Evolutionary conservation across 2,113 vertebrate species (phyloP).

Genomic region (Uria lomvia): DNA sequence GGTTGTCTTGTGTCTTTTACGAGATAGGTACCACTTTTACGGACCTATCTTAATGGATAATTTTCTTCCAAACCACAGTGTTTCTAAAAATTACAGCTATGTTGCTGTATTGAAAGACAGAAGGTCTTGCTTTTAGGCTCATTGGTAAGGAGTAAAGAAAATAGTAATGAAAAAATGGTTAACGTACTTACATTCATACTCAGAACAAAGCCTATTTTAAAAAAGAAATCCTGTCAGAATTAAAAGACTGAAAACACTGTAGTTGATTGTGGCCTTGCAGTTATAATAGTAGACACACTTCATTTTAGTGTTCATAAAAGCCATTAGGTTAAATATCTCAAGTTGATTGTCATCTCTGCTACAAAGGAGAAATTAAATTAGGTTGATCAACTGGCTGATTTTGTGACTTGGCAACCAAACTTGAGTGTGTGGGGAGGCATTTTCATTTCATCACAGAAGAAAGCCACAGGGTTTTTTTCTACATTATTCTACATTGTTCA

Average conservation of each 20-base stretch:
- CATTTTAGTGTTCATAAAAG: background rate
- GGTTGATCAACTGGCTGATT: background rate
- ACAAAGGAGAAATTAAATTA: background rate
- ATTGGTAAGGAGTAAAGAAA: background rate
- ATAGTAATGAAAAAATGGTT: background rate
- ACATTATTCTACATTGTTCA: background rate
- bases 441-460: background rate
- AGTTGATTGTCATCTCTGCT: background rate
- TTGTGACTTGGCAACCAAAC: background rate
- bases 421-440: background rate
- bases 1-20: background rate
- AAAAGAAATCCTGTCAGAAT: background rate
- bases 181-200: background rate
- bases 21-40: background rate
- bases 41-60: background rate
- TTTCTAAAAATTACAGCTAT: background rate
- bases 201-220: background rate
- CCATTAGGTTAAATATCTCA: background rate
- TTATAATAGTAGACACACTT: background rate
- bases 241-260: background rate
- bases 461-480: rapidly evolving
- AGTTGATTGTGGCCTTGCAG: background rate
- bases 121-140: background rate
- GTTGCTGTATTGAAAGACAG: background rate
- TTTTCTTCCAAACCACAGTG: background rate